Conservation (phyloP, 1,140 invertebrate species). For the Heliothis virescens region DNA sequence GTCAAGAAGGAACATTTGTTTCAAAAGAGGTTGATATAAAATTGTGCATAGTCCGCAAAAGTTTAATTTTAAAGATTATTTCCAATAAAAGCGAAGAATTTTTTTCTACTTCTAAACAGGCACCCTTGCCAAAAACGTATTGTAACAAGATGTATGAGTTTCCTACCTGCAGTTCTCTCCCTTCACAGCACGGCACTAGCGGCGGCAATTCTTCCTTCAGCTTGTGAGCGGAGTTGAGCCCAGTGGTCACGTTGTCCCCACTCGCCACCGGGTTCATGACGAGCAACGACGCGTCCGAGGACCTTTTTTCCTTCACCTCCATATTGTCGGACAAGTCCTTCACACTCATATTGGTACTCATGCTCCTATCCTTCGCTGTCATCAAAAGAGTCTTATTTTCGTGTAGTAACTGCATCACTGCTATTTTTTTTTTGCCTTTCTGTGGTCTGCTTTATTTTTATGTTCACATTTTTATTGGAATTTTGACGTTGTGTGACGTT, state of each 20-base stretch:
- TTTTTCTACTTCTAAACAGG: too few species aligned
- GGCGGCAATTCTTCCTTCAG: slow-evolving; percentile 74
- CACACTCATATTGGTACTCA: slow-evolving; percentile 58
- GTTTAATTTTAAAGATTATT: too few species aligned
- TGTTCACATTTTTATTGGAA: slow-evolving; percentile 68
- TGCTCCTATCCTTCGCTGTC: slow-evolving; percentile 62
- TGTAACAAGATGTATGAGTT: too few species aligned
- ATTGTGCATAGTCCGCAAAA: too few species aligned
- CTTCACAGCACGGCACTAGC: slow-evolving; percentile 79
- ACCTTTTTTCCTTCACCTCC: slow-evolving; percentile 74
- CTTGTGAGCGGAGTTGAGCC: slow-evolving; percentile 66
- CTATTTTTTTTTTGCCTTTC: slow-evolving; percentile 50
- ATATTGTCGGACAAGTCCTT: slow-evolving; percentile 64
- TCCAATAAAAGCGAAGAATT: too few species aligned
- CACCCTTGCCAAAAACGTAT: too few species aligned
- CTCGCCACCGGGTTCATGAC: slow-evolving; percentile 80
- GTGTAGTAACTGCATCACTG: slow-evolving; percentile 73
- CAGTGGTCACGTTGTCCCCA: slow-evolving; percentile 75
- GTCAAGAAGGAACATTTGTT: too few species aligned
- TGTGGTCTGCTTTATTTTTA: slow-evolving; percentile 50
- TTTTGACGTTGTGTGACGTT: slow-evolving; percentile 69
- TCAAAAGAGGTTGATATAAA: too few species aligned
- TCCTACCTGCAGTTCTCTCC: slow-evolving; percentile 76
- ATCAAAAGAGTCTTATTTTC: slow-evolving; percentile 64
- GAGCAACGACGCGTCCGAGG: slow-evolving; percentile 69